phyloP scores from a whole-genome alignment of 2,888 invertebrate species.

The Lasiommata megera region DNA sequence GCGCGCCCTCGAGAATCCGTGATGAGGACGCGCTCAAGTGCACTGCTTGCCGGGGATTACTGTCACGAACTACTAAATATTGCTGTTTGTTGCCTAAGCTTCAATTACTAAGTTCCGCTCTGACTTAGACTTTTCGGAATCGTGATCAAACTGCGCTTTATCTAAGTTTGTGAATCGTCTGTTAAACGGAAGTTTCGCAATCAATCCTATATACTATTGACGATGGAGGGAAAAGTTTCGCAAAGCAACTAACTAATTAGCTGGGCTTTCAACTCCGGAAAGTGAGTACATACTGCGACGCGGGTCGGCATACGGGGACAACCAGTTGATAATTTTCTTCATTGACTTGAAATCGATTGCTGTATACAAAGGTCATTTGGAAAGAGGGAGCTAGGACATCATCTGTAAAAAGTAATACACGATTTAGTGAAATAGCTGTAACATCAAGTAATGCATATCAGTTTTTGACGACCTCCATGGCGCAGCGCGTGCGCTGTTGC shows the following conservation, averaged over 20 bases:
- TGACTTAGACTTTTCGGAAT: slow-evolving; percentile 23
- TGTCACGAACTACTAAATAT: slow-evolving; percentile 61
- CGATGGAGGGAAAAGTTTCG: background rate
- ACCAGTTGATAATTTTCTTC: too few species aligned
- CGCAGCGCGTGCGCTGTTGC: too few species aligned
- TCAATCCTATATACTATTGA: background rate
- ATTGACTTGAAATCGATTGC: too few species aligned
- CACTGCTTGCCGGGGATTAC: slow-evolving; percentile 65
- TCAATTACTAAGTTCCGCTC: slow-evolving; percentile 26
- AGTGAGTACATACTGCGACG: background rate
- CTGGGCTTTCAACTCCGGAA: background rate
- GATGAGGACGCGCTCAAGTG: slow-evolving; percentile 68
- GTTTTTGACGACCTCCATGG: too few species aligned
- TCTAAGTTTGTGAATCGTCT: slow-evolving; percentile 9
- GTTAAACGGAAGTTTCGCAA: slow-evolving; percentile 2
- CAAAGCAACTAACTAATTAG: slow-evolving; percentile 6
- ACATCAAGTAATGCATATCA: too few species aligned
- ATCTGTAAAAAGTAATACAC: too few species aligned
- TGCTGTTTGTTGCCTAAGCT: slow-evolving; percentile 46
- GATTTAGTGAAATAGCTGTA: too few species aligned
- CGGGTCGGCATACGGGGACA: too few species aligned
- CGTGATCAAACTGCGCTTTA: slow-evolving; percentile 15
- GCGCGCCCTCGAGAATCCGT: slow-evolving; percentile 73
- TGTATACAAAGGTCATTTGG: too few species aligned
- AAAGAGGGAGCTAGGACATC: too few species aligned